Evolutionary conservation across 2,113 vertebrate genomes (phyloP), one percentile per base, ranked within the genome.

Genomic region (Cephalopholis sonnerati): DNA sequence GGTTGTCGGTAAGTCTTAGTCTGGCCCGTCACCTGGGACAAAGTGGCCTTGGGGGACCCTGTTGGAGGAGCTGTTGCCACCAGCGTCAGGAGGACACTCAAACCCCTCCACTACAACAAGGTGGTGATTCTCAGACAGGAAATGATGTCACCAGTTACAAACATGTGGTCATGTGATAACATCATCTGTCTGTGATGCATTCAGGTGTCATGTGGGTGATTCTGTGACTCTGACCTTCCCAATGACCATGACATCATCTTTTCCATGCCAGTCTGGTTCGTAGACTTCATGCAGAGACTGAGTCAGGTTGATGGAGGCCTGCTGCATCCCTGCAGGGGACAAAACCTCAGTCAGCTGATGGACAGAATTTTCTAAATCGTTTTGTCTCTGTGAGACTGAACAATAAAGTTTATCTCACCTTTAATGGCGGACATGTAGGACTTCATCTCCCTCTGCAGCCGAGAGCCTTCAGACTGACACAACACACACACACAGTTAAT

Each of bases 241-340:
- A 2, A 99, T 97, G 89, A 93, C 95, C 94, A 98, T 96, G 73
- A 99, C 96, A 4, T 99, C 97, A 67, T 99, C 98, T 66, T 97
- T 97, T 27, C 98, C 98, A 0, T 98, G 97, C 98, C 98, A 99
- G 5, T 99, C 98, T 3, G 97, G 97, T 76, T 99, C 98, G 2
- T 99, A 99, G 22, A 99, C 98, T 91, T 99, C 98, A 27, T 99
- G 98, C 24, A 99, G 95, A 2, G 98, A 99, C 92, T 99, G 97
- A 0, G 97, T 97, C 83, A 99, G 96, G 82, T 99, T 99, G 93
- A 98, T 97, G 7, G 98, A 99, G 22, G 98, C 98, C 92, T 99
- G 98, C 81, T 99, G 98, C 98, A 99, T 99, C 29, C 96, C 98
- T 99, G 89, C 9, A 85, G 20, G 20, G 5, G 73, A 39, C 62